Evolutionary conservation across 1,140 invertebrate species (phyloP), one percentile per base, ranked within the genome.

Genomic region (Drusus annulatus): DNA sequence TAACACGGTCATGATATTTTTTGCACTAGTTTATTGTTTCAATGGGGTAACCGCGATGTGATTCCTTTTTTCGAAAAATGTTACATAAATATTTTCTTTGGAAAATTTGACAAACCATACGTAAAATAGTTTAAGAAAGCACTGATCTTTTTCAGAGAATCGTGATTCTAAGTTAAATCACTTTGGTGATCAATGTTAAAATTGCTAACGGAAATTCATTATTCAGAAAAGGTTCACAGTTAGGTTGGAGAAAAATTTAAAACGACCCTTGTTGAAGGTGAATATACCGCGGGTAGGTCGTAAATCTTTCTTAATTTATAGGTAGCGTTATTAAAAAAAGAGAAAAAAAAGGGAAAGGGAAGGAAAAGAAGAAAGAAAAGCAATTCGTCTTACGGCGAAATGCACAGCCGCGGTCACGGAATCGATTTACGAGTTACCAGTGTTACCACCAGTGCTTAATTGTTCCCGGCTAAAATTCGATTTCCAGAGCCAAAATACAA

Each of bases 271-370:
- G 36, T 45, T 45, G 62, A 31, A 65, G 16, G 28, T 65, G 62
- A 28, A 65, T n/a, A n/a, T 28, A 25, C 62, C 6, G 62, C 23
- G 10, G 36, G 51, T 62, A 28, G 60, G 50, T 75, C 78, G 78
- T 80, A 80, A 80, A 80, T 80, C 78, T 80, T 75, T 65, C 56
- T 63, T 75, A 80, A 80, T 80, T 80, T 80, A 80, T 80, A 80
- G 78, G 78, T 80, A 80, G 78, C 71, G 74, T 80, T 80, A 80
- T 80, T 80, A 80, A 80, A 80, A 80, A 80, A 69, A 56, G 65
- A 60, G 69, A 79, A 74, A 79, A 80, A 60, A 45, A 45, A 1
- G 36, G 36, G 36, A 45, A 45, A 45, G 36, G 2, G 36, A 45
- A 45, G 10, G 36, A 13, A 45, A 45, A 13, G 13, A 13, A 45